These are phyloP conservation scores for Leucopsar rothschildi DNA, from an alignment of 2,113 vertebrate species.

Conservation along the genomic window DNA sequence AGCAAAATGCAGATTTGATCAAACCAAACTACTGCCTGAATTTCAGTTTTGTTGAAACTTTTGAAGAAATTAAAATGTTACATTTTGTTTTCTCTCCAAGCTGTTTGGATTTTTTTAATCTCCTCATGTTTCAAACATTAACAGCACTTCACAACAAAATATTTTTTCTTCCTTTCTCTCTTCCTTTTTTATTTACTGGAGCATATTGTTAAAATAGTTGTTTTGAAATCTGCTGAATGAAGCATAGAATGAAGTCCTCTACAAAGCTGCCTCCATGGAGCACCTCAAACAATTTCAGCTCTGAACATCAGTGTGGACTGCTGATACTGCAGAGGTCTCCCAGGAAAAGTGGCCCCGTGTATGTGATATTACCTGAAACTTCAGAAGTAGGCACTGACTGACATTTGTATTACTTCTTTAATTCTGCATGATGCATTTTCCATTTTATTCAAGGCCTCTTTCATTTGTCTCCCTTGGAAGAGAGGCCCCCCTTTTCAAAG, in stretches of 20 bases:
- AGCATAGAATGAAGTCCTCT: background rate
- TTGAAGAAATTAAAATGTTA: background rate
- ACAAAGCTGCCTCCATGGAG: background rate
- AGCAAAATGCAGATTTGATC: background rate
- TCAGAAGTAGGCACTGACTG: background rate
- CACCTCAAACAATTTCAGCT: background rate
- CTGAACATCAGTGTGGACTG: background rate
- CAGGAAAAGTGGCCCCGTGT: background rate
- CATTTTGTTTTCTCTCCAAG: background rate
- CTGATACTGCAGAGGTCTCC: background rate
- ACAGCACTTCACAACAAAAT: background rate
- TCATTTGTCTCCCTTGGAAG: background rate
- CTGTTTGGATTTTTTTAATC: background rate
- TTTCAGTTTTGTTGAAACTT: background rate
- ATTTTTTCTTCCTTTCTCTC: background rate
- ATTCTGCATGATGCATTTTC: background rate
- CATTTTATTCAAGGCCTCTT: background rate
- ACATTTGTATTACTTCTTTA: background rate
- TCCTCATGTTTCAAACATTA: background rate
- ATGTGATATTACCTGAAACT: background rate
- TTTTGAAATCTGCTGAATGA: background rate
- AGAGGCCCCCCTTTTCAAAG: background rate
- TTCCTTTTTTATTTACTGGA: background rate
- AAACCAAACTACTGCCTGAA: background rate
- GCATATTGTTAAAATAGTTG: background rate